Evolutionary conservation across 1,140 invertebrate species (phyloP).

Genomic region (Ips typographus): DNA sequence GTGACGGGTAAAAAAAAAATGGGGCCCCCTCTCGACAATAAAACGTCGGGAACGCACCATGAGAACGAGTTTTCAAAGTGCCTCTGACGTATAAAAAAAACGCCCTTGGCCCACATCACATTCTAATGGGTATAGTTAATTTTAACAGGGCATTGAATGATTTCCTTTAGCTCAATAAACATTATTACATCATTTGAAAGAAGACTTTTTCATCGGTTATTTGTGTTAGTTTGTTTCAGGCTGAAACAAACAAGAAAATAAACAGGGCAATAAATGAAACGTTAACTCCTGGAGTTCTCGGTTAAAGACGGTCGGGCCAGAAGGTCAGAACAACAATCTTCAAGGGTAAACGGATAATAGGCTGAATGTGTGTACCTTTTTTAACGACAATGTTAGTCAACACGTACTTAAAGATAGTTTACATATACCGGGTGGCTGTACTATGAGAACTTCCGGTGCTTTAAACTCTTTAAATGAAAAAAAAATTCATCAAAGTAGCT

Average conservation of each 20-base stretch:
- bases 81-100: not conserved
- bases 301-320: constrained; percentile 13
- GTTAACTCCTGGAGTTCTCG: constrained; percentile 12
- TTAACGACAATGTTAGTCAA: not conserved
- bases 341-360: constrained; percentile 22
- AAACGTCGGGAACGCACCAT: too few relatives aligned
- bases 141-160: not conserved
- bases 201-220: not conserved
- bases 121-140: constrained; percentile 1
- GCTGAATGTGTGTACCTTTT: not conserved
- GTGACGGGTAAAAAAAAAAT: constrained; percentile 3
- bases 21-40: not conserved
- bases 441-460: not conserved
- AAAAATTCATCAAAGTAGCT: not conserved
- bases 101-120: constrained; percentile 1
- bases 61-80: not conserved
- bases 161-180: not conserved
- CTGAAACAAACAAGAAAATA: constrained; percentile 12
- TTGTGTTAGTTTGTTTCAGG: not conserved
- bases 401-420: constrained; percentile 1
- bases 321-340: constrained; percentile 23
- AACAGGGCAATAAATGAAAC: constrained; percentile 21
- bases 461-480: not conserved
- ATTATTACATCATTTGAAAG: not conserved
- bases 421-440: not conserved